A percentile compares a stretch with the other conserved stretches of the same genome.
phyloP scores from a whole-genome alignment of 2,113 vertebrate species.

The Cervus canadensis region DNA sequence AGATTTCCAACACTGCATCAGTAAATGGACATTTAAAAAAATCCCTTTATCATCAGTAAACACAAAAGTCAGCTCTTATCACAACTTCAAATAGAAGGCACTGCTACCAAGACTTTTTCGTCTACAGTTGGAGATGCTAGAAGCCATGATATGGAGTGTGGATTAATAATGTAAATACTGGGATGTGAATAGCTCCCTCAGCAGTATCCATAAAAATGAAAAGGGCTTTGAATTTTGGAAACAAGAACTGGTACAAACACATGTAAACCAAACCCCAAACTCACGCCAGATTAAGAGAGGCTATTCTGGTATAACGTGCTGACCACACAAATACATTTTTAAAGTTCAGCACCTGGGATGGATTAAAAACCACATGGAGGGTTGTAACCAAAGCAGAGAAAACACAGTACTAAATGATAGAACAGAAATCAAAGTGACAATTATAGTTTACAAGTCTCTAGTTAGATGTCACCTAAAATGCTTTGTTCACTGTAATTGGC shows the following conservation, averaged over 20 bases:
- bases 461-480: not conserved
- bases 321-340: slow-evolving; percentile 36
- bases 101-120: slow-evolving; percentile 27
- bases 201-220: not conserved
- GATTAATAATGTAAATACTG: not conserved
- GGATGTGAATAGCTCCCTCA: not conserved
- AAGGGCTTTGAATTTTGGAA: slow-evolving; percentile 21
- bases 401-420: not conserved
- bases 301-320: not conserved
- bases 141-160: not conserved
- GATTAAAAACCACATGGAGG: slow-evolving; percentile 35
- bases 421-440: slow-evolving; percentile 41
- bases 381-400: slow-evolving; percentile 16
- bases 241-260: slow-evolving; percentile 1
- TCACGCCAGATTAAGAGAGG: not conserved
- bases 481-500: not conserved
- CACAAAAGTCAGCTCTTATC: slow-evolving; percentile 38
- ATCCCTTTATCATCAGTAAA: slow-evolving; percentile 16
- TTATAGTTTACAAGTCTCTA: not conserved
- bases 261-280: not conserved
- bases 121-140: not conserved
- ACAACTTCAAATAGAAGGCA: slow-evolving; percentile 10
- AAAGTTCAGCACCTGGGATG: slow-evolving; percentile 1
- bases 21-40: not conserved
- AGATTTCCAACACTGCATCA: not conserved